Conservation (phyloP, 2,888 invertebrate genomes). For the Sturmia bella region DNA sequence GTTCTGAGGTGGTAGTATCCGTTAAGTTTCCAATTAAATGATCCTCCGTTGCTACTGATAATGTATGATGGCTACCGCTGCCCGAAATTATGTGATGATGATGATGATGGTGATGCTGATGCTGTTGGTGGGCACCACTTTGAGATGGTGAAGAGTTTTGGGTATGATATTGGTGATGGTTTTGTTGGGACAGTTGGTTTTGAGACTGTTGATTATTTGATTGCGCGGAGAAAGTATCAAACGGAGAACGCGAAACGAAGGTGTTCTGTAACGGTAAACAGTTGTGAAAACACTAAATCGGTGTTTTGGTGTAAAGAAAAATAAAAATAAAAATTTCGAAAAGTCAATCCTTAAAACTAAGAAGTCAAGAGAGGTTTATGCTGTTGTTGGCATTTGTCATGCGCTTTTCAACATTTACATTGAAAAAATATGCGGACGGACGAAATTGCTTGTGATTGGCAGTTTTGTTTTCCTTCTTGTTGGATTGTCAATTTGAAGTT, state of each 20-base stretch:
- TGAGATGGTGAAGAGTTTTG: slow-evolving; percentile 75
- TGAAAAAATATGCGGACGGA: not conserved
- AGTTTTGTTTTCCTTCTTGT: slow-evolving; percentile 46
- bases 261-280: slow-evolving; percentile 80
- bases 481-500: slow-evolving; percentile 33
- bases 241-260: slow-evolving; percentile 82
- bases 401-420: slow-evolving; percentile 48
- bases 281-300: slow-evolving; percentile 74
- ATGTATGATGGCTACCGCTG: slow-evolving; percentile 58
- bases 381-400: slow-evolving; percentile 53
- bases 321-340: not conserved
- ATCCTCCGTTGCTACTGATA: slow-evolving; percentile 77
- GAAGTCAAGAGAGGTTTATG: slow-evolving; percentile 28
- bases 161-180: slow-evolving; percentile 75
- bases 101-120: slow-evolving; percentile 74
- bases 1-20: slow-evolving; percentile 76
- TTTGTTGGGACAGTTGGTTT: slow-evolving; percentile 72
- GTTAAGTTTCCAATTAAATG: slow-evolving; percentile 77
- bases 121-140: slow-evolving; percentile 2
- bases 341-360: slow-evolving; percentile 44
- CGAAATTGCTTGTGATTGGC: slow-evolving; percentile 60
- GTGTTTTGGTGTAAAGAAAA: slow-evolving; percentile 2
- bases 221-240: slow-evolving; percentile 81
- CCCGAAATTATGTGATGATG: slow-evolving; percentile 61
- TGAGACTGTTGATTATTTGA: slow-evolving; percentile 75